Percentiles rank a stretch among this genome's conserved stretches.
Evolutionary conservation across 2,113 vertebrate genomes (phyloP).

Genomic region (Barbus barbus): DNA sequence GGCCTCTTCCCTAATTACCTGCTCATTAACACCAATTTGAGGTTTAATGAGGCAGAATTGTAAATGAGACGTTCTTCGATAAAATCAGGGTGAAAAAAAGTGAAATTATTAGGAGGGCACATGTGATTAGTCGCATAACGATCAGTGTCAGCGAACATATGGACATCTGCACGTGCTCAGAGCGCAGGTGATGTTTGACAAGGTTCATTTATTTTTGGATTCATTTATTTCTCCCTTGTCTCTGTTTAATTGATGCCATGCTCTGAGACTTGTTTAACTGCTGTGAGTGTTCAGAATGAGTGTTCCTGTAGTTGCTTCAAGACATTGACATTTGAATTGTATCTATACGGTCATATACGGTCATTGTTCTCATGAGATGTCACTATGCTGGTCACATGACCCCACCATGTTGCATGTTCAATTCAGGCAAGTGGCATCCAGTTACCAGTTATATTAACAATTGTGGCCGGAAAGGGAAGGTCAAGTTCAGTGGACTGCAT

Average conservation of each 20-base stretch:
- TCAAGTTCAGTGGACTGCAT: background rate
- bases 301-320: background rate
- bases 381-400: background rate
- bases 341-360: too few species aligned
- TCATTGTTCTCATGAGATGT: background rate
- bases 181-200: background rate
- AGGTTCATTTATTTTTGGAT: constrained; percentile 2
- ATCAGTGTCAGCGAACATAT: background rate
- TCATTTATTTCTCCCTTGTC: background rate
- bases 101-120: constrained; percentile 46
- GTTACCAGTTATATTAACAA: background rate
- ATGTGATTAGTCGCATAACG: constrained; percentile 24
- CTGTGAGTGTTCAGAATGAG: background rate
- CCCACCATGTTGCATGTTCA: background rate
- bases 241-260: background rate
- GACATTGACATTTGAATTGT: too few species aligned
- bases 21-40: constrained; percentile 58
- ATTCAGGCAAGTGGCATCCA: background rate
- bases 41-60: constrained; percentile 56
- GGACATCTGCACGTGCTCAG: background rate
- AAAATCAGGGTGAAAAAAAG: constrained; percentile 34
- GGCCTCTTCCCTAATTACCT: constrained; percentile 51
- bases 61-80: constrained; percentile 40
- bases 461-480: background rate
- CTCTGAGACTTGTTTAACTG: background rate